Base-by-base conservation (phyloP, 2,888 invertebrate species). In the Isotomurus palustris region DNA sequence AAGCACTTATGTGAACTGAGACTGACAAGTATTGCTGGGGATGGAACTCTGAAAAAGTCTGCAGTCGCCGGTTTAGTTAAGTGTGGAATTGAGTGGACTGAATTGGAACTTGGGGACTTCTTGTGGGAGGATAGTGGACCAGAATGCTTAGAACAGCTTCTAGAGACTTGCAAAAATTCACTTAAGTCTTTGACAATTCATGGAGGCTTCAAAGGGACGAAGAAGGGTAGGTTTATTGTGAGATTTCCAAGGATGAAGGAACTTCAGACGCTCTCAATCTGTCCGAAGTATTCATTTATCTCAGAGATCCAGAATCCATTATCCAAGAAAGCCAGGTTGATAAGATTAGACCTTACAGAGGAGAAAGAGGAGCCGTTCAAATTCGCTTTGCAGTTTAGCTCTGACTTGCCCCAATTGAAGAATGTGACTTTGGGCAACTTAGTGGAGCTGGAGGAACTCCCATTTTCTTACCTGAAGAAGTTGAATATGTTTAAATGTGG, bases 351-450 rank as follows among this genome's bases (percentile, higher is more conserved):
- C 17, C n/a, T n/a, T n/a, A n/a, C n/a, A n/a, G 17, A 38, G 17
- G 40, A 56, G 1, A 17, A 35, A 35, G 35, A 35, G n/a, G 49
- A 35, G 29, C 56, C 60, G 6, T 54, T 40, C 12, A 58, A 56
- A 56, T 32, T 64, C 21, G 45, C 51, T 25, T 49, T 64, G 5
- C 35, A 45, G 10, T 53, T 64, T 22, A 10, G 24, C 4, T 17
- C 38, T 17, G 50, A 58, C 12, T 25, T 59, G 12, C 58, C 56
- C 3, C 50, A 24, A 17, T 27, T 64, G 6, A 47, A 58, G 32
- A 58, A 52, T 0, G 14, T 69, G 5, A 51, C 58, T 28, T 40
- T 69, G 5, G 69, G 69, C 3, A 67, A 69, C 40, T 19, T 67
- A 10, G 60, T 62, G 10, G 62, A 66, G 52, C 51, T 69, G 21